These are phyloP conservation scores for Spongilla lacustris DNA, from an alignment of 37 sponge, comb jelly and placozoan species.

Conservation along the genomic window DNA sequence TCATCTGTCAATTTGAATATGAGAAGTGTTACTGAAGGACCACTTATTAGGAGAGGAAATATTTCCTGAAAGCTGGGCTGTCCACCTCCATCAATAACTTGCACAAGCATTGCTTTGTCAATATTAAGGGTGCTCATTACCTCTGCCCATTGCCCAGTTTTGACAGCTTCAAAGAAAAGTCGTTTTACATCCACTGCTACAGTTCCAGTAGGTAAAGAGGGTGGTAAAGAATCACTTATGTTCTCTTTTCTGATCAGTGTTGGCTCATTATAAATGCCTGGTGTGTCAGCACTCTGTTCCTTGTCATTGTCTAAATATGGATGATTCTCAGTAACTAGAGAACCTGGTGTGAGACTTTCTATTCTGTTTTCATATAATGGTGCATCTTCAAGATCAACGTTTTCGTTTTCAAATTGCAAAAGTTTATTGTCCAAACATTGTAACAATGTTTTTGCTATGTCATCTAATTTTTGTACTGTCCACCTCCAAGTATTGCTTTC, in stretches of 20 bases:
- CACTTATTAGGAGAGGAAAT: not conserved
- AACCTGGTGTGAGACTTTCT: too few species aligned
- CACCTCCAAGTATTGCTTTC: not conserved
- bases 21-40: not conserved
- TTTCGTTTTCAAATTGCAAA: not conserved
- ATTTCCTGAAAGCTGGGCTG: not conserved
- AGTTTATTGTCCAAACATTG: not conserved
- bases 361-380: not conserved
- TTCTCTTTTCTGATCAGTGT: too few species aligned
- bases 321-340: too few species aligned
- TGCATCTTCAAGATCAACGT: not conserved
- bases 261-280: too few species aligned
- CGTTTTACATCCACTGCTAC: not conserved
- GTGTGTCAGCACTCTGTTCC: too few species aligned
- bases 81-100: not conserved
- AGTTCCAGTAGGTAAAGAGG: not conserved
- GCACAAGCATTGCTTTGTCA: not conserved
- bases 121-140: not conserved
- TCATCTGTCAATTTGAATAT: not conserved
- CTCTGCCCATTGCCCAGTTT: not conserved
- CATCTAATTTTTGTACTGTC: not conserved
- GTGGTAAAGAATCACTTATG: too few species aligned
- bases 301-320: too few species aligned
- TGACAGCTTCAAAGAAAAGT: not conserved
- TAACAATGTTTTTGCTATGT: not conserved